Evolutionary conservation across 2,113 vertebrate species (phyloP).

Genomic region (Cepphus grylle): DNA sequence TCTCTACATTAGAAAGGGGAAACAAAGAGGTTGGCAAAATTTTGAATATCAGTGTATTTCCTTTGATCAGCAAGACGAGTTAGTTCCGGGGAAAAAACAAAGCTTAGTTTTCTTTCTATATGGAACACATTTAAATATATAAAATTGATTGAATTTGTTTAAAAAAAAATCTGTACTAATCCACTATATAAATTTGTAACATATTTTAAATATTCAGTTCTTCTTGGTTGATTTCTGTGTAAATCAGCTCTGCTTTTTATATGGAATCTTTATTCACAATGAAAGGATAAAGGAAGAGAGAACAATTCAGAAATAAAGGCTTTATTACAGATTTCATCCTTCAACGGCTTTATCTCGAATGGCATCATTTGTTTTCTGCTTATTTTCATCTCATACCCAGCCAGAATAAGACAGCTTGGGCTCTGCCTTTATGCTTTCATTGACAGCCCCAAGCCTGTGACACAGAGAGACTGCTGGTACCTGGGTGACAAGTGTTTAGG

Average conservation of each 20-base stretch:
- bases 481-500: not conserved
- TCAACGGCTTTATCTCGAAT: not conserved
- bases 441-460: not conserved
- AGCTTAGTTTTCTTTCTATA: not conserved
- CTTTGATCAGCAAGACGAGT: conserved; percentile 10
- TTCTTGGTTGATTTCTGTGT: conserved; percentile 1
- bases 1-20: not conserved
- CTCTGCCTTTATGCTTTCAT: not conserved
- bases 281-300: not conserved
- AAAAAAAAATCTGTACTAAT: not conserved
- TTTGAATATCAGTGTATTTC: not conserved
- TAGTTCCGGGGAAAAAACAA: not conserved
- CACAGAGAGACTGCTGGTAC: not conserved
- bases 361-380: not conserved
- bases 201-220: conserved; percentile 9
- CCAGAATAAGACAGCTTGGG: not conserved
- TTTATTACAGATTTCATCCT: not conserved
- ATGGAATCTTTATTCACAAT: not conserved
- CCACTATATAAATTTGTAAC: not conserved
- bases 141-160: not conserved
- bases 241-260: not conserved
- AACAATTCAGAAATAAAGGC: not conserved
- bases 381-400: not conserved
- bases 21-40: not conserved
- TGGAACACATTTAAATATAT: not conserved